Evolutionary conservation across 2,888 invertebrate genomes (phyloP), one percentile per base, ranked within the genome.

Genomic region (Pomacea canaliculata): DNA sequence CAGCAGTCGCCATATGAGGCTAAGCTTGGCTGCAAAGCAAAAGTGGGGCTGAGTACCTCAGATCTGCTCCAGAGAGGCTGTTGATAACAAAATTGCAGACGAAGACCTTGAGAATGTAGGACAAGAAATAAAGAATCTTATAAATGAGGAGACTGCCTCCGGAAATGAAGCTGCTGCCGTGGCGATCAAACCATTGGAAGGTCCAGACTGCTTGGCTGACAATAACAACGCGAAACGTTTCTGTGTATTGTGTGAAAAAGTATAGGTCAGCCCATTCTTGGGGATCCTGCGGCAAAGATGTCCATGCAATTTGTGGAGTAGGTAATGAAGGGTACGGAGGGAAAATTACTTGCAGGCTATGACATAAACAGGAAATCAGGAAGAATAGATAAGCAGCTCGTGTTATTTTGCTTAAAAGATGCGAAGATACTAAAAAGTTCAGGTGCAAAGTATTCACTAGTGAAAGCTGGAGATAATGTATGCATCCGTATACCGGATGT

Each of bases 151-250:
- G n/a, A 60, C 2, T 7, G 60, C 60, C 2, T 60, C 60, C 7
- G 60, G 60, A 60, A 60, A 60, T 60, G 60, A 60, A 60, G 60
- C 60, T 60, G 4, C 60, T 60, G 60, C 60, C 60, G n/a, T 60
- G n/a, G 60, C 60, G 4, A 7, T 60, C 4, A 7, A 60, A 60
- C 60, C 60, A 60, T 60, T 7, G 60, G 60, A 60, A 60, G 7
- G 60, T 18, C 60, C 60, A 5, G 60, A 60, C 2, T 2, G 60
- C 3, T 60, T 60, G 60, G 18, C 60, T 60, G 60, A 60, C n/a
- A 60, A 60, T n/a, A 60, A 60, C 60, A 60, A 60, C n/a, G 60
- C 60, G 7, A 60, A 60, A 5, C 2, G 16, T 5, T 60, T 60
- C 60, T 60, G 7, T 60, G 60, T 60, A 7, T 2, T 60, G 60